Percentiles rank a stretch among this genome's conserved stretches.
phyloP scores from a whole-genome alignment of 2,113 vertebrate species.

The Anolis sagrei region DNA sequence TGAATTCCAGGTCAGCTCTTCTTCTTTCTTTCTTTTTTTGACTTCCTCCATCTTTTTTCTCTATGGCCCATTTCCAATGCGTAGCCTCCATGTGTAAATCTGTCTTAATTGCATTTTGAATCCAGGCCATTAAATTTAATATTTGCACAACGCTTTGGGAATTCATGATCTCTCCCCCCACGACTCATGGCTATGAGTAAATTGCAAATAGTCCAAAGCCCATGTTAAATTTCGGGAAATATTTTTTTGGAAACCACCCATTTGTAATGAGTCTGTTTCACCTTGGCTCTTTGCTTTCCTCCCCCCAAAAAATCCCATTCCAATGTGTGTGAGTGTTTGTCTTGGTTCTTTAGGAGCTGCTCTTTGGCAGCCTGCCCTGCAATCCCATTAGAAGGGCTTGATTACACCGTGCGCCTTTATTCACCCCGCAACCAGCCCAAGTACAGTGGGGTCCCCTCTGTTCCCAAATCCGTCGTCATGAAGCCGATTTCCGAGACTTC shows the following conservation, averaged over 20 bases:
- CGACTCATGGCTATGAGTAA: conserved; percentile 15
- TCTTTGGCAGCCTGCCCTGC: conserved; percentile 52
- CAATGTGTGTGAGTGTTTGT: too few species aligned
- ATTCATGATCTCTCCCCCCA: too few species aligned
- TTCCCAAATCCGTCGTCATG: background rate
- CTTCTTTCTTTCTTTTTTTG: conserved; percentile 52
- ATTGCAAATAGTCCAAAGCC: conserved; percentile 65
- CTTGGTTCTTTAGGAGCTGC: conserved; percentile 34
- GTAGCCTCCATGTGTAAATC: conserved; percentile 63
- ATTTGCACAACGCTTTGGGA: conserved; percentile 62
- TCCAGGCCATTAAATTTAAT: conserved; percentile 69
- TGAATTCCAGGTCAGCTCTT: conserved; percentile 11
- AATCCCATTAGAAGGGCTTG: conserved; percentile 69
- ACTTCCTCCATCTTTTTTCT: background rate
- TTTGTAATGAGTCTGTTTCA: conserved; percentile 64
- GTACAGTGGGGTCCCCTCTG: background rate
- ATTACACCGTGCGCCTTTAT: conserved; percentile 60
- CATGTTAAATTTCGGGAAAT: conserved; percentile 59
- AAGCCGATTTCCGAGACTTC: background rate
- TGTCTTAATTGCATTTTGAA: conserved; percentile 58
- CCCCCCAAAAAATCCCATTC: background rate
- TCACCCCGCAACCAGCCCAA: conserved; percentile 52
- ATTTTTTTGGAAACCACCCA: conserved; percentile 63
- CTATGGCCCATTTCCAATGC: conserved; percentile 54
- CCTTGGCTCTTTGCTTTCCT: conserved; percentile 53